phyloP scores from a whole-genome alignment of 92 coral and sea anemone genomes.

The Heliopora coerulea region DNA sequence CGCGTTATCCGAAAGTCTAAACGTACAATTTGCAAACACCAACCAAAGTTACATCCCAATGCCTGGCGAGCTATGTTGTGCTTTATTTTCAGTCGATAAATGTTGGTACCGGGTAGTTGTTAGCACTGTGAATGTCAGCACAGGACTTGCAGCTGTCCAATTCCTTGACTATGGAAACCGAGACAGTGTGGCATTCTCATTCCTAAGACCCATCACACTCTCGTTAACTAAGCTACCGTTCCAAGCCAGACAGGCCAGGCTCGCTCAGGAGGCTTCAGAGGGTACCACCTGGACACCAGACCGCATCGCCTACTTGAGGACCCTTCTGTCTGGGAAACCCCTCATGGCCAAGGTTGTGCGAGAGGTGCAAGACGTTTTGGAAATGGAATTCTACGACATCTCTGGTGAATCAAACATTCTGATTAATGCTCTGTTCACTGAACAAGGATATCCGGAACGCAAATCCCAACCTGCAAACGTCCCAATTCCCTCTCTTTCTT shows the following conservation, averaged over 20 bases:
- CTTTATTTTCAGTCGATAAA: constrained; percentile 71
- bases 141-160: constrained; percentile 58
- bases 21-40: constrained; percentile 41
- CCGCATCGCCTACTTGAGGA: background rate
- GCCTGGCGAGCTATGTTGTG: constrained; percentile 88
- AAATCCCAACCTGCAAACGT: background rate
- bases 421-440: background rate
- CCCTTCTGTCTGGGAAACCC: background rate
- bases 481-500: background rate
- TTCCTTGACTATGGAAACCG: constrained; percentile 88
- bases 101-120: constrained; percentile 90
- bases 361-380: background rate
- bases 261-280: constrained; percentile 38
- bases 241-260: constrained; percentile 71
- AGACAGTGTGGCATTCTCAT: constrained; percentile 60
- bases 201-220: constrained; percentile 62
- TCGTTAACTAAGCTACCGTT: constrained; percentile 56
- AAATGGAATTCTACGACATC: background rate
- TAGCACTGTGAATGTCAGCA: constrained; percentile 22
- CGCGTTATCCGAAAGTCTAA: constrained; percentile 50
- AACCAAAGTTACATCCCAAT: constrained; percentile 63
- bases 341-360: background rate
- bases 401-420: background rate
- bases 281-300: background rate
- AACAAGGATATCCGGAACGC: background rate